Percentiles rank a stretch among this genome's conserved stretches.
These are phyloP conservation scores for Aproaerema taeniolella DNA, from an alignment of 2,888 invertebrate genomes.

Conservation along the genomic window DNA sequence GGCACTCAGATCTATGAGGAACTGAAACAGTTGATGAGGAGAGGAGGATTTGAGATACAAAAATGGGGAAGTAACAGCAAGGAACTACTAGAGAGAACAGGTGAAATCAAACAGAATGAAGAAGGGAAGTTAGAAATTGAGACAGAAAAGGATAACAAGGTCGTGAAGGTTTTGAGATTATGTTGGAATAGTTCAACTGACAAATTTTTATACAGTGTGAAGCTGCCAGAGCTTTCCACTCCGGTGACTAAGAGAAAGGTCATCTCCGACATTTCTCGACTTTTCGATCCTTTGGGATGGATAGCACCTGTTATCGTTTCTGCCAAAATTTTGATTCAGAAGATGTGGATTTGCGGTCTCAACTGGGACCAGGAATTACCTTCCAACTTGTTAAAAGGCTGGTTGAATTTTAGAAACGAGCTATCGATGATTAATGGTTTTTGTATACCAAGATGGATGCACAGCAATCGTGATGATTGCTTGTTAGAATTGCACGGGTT, in stretches of 20 bases:
- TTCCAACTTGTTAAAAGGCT: slow-evolving; percentile 1
- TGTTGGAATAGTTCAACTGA: too few species aligned
- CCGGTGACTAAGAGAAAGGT: slow-evolving; percentile 12
- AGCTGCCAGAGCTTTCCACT: too few species aligned
- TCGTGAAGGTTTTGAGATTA: too few species aligned
- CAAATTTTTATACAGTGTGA: too few species aligned
- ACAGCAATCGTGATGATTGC: too few species aligned
- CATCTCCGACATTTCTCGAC: slow-evolving; percentile 13
- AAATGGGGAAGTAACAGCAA: too few species aligned
- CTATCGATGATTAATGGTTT: not conserved
- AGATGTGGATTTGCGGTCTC: slow-evolving; percentile 17
- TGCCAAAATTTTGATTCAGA: slow-evolving; percentile 16
- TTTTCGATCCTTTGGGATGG: too few species aligned
- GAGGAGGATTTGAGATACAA: slow-evolving; percentile 31
- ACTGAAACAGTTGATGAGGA: slow-evolving; percentile 24
- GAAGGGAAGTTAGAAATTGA: too few species aligned
- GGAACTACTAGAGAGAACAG: too few species aligned
- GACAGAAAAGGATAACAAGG: too few species aligned
- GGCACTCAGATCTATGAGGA: slow-evolving; percentile 22
- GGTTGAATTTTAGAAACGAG: not conserved
- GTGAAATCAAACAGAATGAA: too few species aligned
- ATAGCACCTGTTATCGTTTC: slow-evolving; percentile 6
- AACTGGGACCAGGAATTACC: slow-evolving; percentile 18
- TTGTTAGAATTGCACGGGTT: too few species aligned
- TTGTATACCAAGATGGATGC: not conserved